Evolutionary conservation across 2,797 vertebrate genomes (phyloP).

Genomic region (Capromys pilorides): DNA sequence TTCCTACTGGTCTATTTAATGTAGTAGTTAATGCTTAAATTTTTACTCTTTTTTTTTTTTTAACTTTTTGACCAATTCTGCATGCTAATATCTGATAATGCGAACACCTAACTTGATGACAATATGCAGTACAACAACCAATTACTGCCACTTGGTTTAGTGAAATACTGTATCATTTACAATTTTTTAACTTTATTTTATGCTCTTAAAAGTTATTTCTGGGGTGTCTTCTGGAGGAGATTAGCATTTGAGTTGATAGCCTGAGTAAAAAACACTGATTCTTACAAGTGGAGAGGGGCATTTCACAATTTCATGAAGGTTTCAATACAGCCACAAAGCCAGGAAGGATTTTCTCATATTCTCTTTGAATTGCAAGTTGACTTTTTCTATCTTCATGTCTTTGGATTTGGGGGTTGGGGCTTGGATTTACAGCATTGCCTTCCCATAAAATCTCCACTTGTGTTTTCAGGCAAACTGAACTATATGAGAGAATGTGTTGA

Average conservation of each 20-base stretch:
- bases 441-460: neutral
- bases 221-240: neutral
- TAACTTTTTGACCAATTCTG: too few species aligned
- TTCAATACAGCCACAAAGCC: neutral
- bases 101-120: too few species aligned
- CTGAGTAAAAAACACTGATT: neutral
- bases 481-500: neutral
- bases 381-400: neutral
- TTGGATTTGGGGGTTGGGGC: neutral
- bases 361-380: neutral
- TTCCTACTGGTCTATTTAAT: too few species aligned
- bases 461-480: neutral
- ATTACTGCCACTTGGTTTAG: too few species aligned
- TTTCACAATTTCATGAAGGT: neutral
- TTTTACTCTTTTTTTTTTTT: too few species aligned
- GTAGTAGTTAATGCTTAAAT: too few species aligned
- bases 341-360: neutral
- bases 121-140: too few species aligned
- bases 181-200: too few species aligned
- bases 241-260: neutral
- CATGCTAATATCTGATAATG: too few species aligned
- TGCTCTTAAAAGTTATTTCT: too few species aligned
- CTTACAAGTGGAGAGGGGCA: neutral
- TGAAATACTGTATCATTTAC: too few species aligned
- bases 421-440: neutral